Base-by-base conservation (phyloP, 2,113 vertebrate species). In the Pseudorhombus dupliciocellatus region DNA sequence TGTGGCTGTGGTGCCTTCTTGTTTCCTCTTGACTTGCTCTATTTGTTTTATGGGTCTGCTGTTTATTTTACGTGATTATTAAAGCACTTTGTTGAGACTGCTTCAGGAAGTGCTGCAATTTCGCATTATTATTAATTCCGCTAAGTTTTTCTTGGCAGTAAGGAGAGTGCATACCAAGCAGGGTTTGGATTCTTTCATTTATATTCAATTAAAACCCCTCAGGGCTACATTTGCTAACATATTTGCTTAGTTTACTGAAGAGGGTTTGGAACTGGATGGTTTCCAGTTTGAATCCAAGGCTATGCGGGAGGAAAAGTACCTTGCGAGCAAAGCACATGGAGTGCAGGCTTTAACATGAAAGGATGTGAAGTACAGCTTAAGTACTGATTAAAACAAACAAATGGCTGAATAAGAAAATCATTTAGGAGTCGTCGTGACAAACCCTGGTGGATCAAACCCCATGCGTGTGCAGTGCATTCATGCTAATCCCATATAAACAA, bases 401-500 rank as follows among this genome's bases (percentile, higher is more conserved):
- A 44, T 10, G 53, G 58, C 48, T 12, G 34, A 31, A 8, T 11
- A 42, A 48, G 57, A 22, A 61, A 42, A 51, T 65, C 61, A 16
- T 30, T 59, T 11, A 20, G 5, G 46, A 37, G 44, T 25, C 58
- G 3, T 37, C 2, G 46, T 25, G 60, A 57, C 2, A 0, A 44
- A 69, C 37, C 20, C 18, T 3, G 21, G 51, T 28, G 1, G 80
- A 77, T 86, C 61, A 72, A 72, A 70, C 61, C 62, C 46, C 70
- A 63, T 57, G 76, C 65, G n/a, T 58, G 76, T 28, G 54, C 54
- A n/a, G 42, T 22, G 75, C n/a, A 26, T 37, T 64, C 80, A 61
- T 63, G 73, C 68, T 81, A 74, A 86, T 78, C 73, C 73, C 67
- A 9, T 21, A 42, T 28, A 81, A 83, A 86, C 77, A 73, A 81